Conservation (phyloP, 2,797 vertebrate species). For the Clarias laeviceps region DNA sequence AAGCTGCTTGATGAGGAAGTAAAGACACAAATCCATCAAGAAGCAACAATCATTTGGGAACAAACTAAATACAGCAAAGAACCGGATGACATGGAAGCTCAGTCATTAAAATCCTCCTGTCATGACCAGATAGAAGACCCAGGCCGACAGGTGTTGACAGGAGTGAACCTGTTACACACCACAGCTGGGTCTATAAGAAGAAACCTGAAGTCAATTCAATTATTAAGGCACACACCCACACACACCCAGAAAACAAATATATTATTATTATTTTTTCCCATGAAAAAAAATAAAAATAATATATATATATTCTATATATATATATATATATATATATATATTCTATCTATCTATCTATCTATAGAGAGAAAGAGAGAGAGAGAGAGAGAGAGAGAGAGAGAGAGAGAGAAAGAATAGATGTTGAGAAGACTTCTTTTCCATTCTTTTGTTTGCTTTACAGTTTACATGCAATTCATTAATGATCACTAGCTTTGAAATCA, state of each 20-base stretch:
- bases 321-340: too few relatives aligned
- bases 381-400: too few relatives aligned
- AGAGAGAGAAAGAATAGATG: too few relatives aligned
- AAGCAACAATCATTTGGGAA: conserved; percentile 12
- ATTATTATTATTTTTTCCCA: too few relatives aligned
- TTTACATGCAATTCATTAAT: background rate
- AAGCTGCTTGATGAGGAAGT: conserved; percentile 21
- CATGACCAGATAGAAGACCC: background rate
- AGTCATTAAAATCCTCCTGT: background rate
- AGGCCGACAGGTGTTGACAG: background rate
- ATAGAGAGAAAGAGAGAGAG: too few relatives aligned
- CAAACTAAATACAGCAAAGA: background rate
- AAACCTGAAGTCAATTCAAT: background rate
- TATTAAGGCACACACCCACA: background rate
- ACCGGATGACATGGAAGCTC: background rate
- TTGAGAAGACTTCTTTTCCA: too few relatives aligned
- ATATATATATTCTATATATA: too few relatives aligned
- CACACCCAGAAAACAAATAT: background rate
- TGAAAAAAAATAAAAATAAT: too few relatives aligned
- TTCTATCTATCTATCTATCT: too few relatives aligned
- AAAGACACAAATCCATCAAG: conserved; percentile 30
- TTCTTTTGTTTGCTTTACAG: too few relatives aligned
- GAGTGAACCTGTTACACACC: background rate
- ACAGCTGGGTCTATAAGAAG: background rate
- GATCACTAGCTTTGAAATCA: background rate